Base-by-base conservation (phyloP, 2,797 vertebrate species). In the Ficedula albicollis region DNA sequence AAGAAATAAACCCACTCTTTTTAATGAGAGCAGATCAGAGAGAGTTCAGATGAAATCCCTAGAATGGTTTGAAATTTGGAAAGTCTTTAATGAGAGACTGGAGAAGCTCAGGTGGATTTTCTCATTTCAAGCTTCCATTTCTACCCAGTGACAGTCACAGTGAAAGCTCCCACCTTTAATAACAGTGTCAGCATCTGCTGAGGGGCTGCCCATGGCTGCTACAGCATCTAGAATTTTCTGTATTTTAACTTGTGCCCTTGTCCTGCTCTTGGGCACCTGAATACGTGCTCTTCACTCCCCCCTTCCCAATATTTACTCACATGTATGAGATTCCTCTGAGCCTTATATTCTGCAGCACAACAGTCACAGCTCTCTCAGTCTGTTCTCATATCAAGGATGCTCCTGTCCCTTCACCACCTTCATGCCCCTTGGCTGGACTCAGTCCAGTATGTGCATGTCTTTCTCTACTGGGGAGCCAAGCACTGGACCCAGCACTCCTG, bases 21-120 rank as follows among this genome's bases (percentile, higher is more conserved):
- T 91, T 77, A 93, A 92, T 89, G 93, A 91, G 44, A 83, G 20
- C 49, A 89, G 72, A 83, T 78, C 56, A 69, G 59, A 94, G 32
- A 54, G 49, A 60, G 41, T 72, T 89, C 91, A 85, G 82, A 85
- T 68, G 49, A 80, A 38, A 72, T 85, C 41, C 38, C 16, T 68
- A 30, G 44, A 80, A 89, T 0, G 5, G 46, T 83, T 26, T 43
- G 54, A 93, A 89, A 93, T 83, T 60, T 80, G 46, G 30, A 64
- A 87, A 85, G 34, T 13, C 38, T 94, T 92, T 95, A 92, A 93
- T 83, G 74, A 93, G 70, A 54, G 11, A 55, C 15, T 89, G 81
- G 76, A 77, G 56, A 48, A 83, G n/a, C 17, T 67, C 63, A 87
- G 62, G 59, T 67, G 52, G 69, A 77, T 87, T 83, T 92, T 78